Evolutionary conservation across 2,797 vertebrate genomes (phyloP).

Genomic region (Threskiornis aethiopicus): DNA sequence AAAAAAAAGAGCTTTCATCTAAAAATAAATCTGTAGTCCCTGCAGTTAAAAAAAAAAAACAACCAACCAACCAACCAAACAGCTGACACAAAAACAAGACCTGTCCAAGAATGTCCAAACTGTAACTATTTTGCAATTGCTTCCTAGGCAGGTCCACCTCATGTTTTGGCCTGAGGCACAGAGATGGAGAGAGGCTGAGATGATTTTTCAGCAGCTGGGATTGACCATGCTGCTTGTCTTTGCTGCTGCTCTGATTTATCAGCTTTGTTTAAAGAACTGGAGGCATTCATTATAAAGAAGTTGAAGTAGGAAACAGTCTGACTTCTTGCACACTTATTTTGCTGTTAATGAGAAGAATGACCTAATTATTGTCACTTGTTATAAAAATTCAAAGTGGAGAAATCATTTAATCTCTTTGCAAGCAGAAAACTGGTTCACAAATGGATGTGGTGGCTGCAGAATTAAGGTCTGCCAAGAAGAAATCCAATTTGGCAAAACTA

Average conservation of each 20-base stretch:
- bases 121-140: background rate
- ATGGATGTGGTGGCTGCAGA: background rate
- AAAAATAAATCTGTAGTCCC: background rate
- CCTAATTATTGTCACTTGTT: background rate
- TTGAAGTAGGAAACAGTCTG: background rate
- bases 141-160: background rate
- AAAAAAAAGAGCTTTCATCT: background rate
- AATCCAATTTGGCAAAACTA: background rate
- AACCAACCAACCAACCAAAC: too few relatives aligned
- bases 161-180: background rate
- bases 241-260: background rate
- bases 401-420: background rate
- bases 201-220: background rate
- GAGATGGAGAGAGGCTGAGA: background rate
- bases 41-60: background rate
- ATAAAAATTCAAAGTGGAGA: background rate
- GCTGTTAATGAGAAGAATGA: background rate
- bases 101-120: background rate
- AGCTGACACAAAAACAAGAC: background rate
- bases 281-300: background rate
- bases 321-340: background rate
- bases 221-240: background rate
- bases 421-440: background rate
- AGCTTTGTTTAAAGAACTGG: background rate
- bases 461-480: background rate